Base-by-base conservation (phyloP, 2,888 invertebrate species). In the Lathronympha strigana region DNA sequence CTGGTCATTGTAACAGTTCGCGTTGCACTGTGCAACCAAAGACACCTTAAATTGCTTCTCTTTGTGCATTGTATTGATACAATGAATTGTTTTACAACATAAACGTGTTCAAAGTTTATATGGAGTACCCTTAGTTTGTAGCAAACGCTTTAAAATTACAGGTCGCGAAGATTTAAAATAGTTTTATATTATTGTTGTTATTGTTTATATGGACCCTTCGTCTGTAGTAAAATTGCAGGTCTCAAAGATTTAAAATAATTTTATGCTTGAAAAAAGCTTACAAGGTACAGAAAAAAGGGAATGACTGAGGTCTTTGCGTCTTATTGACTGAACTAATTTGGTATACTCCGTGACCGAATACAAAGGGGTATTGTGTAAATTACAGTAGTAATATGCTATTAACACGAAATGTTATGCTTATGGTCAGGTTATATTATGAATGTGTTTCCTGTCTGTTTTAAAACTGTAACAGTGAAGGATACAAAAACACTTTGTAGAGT, bases 11-110 rank as follows among this genome's bases (percentile, higher is more conserved):
- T 45, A 1, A 13, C 11, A 1, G 17, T 40, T 21, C 43, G 19
- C 19, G 19, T 19, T 19, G 5, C 11, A 5, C 1, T 21, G 6
- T 47, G 47, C 47, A 23, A 13, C 13, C 5, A 43, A 23, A 23
- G 8, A 23, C n/a, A 75, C 80, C 82, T 86, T 78, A 85, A 85
- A 82, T 81, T 86, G 82, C 80, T 82, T 81, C 72, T 69, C 64
- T 85, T 83, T 85, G 67, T 78, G 77, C 80, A 74, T 79, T 85
- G 84, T 85, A 80, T 63, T 64, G 38, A 49, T 25, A 45, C 53
- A 43, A 51, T 40, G 49, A 57, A 43, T 50, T 53, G 36, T 53
- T 54, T 57, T 57, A 57, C 43, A 55, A 45, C 57, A 43, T 11
- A 40, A 57, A 43, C 45, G 31, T 28, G 43, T 19, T 51, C 31